Conservation (phyloP, 2,888 invertebrate genomes). For the Congeria kusceri region DNA sequence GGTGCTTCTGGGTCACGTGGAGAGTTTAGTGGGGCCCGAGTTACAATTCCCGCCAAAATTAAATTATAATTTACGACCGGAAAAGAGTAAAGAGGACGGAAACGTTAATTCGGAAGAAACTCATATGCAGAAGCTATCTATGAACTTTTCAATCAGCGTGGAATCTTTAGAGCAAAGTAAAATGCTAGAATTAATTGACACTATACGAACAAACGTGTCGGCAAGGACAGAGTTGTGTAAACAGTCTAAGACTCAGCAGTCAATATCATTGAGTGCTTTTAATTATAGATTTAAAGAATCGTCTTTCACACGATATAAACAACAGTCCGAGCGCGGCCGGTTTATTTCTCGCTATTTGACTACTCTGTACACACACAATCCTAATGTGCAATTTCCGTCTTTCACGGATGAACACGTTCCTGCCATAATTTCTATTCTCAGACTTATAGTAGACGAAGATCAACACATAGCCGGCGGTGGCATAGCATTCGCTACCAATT, state of each 20-base stretch:
- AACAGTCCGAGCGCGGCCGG: slow-evolving; percentile 43
- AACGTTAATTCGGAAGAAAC: slow-evolving; percentile 31
- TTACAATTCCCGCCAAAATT: slow-evolving; percentile 54
- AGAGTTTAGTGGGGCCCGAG: slow-evolving; percentile 37
- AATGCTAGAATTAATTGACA: slow-evolving; percentile 58
- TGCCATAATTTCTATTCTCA: slow-evolving; percentile 63
- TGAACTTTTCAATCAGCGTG: slow-evolving; percentile 31
- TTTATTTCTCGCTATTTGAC: slow-evolving; percentile 60
- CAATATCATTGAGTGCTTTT: slow-evolving; percentile 56
- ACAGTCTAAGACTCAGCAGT: slow-evolving; percentile 19
- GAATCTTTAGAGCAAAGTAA: slow-evolving; percentile 50
- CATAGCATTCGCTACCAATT: slow-evolving; percentile 71
- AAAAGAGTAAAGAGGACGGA: slow-evolving; percentile 29
- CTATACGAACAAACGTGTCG: slow-evolving; percentile 45
- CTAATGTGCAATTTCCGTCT: slow-evolving; percentile 27
- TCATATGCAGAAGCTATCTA: slow-evolving; percentile 2
- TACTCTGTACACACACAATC: slow-evolving; percentile 37
- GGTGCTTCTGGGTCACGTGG: slow-evolving; percentile 39
- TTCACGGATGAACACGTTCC: slow-evolving; percentile 40
- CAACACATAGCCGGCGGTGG: slow-evolving; percentile 72
- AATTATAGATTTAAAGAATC: slow-evolving; percentile 54
- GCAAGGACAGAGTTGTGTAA: slow-evolving; percentile 35
- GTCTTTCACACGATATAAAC: slow-evolving; percentile 52
- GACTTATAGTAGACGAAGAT: slow-evolving; percentile 70
- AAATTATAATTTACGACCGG: slow-evolving; percentile 27